Evolutionary conservation across 2,113 vertebrate genomes (phyloP).

Genomic region (Seriola aureovittata): DNA sequence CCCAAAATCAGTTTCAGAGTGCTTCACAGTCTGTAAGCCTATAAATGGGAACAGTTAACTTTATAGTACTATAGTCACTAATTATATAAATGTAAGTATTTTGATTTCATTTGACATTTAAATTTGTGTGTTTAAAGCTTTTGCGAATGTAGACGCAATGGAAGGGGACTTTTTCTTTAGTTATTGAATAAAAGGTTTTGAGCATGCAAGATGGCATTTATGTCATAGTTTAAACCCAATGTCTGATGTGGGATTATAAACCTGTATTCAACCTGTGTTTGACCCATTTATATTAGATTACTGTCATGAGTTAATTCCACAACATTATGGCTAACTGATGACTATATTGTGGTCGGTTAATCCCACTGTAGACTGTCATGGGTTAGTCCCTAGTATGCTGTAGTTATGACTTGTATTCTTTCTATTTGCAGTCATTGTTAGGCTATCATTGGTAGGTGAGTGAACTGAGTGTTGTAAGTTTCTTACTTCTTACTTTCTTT

Average conservation of each 20-base stretch:
- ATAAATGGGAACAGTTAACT: neutral
- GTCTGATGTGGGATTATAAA: conserved; percentile 44
- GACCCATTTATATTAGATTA: conserved; percentile 39
- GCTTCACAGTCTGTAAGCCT: too few species aligned
- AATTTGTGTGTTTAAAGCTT: neutral
- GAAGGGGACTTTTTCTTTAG: neutral
- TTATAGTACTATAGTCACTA: neutral
- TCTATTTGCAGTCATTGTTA: conserved; percentile 3
- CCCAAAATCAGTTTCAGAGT: neutral
- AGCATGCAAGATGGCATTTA: neutral
- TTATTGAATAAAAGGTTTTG: neutral
- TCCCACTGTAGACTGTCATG: neutral
- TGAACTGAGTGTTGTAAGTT: neutral
- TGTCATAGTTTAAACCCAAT: conserved; percentile 8
- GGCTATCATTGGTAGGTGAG: neutral
- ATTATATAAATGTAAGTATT: neutral
- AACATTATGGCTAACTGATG: conserved; percentile 8
- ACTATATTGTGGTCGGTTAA: conserved; percentile 14
- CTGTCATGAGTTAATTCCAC: conserved; percentile 18
- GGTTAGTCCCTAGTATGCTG: neutral
- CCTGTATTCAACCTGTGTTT: conserved; percentile 9
- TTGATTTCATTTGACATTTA: neutral
- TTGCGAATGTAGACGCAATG: too few species aligned
- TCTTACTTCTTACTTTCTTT: neutral
- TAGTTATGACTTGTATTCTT: neutral